phyloP scores from a whole-genome alignment of 2,797 vertebrate species.

The Sebastes miniatus region DNA sequence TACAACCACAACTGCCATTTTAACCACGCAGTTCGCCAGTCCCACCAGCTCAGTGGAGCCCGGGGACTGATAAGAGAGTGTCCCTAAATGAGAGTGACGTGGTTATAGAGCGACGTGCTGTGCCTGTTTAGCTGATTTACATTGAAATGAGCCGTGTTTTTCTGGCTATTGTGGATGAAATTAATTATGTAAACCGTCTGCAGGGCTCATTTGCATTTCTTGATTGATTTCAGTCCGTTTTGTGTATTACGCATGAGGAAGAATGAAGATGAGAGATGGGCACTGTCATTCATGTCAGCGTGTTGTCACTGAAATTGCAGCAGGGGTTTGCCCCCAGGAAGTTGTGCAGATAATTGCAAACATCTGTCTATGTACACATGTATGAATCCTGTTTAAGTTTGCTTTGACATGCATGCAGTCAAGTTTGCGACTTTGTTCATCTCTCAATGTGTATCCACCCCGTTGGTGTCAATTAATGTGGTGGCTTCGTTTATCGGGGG shows the following conservation, averaged over 20 bases:
- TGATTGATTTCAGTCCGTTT: slow-evolving; percentile 66
- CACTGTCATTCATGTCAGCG: slow-evolving; percentile 45
- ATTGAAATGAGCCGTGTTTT: slow-evolving; percentile 58
- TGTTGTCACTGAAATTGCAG: slow-evolving; percentile 41
- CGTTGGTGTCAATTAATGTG: slow-evolving; percentile 3
- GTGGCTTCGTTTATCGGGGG: background rate
- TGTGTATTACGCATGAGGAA: slow-evolving; percentile 22
- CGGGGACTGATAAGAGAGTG: slow-evolving; percentile 20
- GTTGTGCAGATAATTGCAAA: slow-evolving; percentile 52
- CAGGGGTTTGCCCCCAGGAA: slow-evolving; percentile 28
- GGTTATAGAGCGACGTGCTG: slow-evolving; percentile 8
- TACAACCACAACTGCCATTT: background rate
- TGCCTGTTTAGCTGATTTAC: slow-evolving; percentile 51
- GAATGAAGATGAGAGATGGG: slow-evolving; percentile 50
- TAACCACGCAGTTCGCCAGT: background rate
- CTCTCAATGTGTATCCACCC: background rate
- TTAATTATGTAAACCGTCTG: slow-evolving; percentile 69
- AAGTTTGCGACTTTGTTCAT: slow-evolving; percentile 4
- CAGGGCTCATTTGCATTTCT: slow-evolving; percentile 66
- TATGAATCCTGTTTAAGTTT: slow-evolving; percentile 24
- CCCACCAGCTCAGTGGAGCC: background rate
- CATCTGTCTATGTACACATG: slow-evolving; percentile 51
- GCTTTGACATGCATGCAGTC: slow-evolving; percentile 8
- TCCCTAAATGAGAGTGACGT: slow-evolving; percentile 28
- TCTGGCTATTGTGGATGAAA: slow-evolving; percentile 55